Evolutionary conservation across 64 coral and sea anemone genomes (phyloP).

Genomic region (Pocillopora verrucosa): DNA sequence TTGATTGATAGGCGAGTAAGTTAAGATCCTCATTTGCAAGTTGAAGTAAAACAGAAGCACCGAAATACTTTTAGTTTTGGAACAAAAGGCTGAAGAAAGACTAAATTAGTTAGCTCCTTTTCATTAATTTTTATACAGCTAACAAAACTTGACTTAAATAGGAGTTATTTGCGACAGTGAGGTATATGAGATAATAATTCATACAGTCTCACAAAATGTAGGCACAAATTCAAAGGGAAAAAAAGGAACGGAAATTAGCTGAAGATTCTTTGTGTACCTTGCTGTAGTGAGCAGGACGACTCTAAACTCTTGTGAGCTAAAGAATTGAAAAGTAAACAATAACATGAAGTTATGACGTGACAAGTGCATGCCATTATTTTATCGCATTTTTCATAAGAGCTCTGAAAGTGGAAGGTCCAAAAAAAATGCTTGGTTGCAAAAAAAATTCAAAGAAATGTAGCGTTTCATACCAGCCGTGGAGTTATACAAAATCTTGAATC

Average conservation of each 20-base stretch:
- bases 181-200: no score
- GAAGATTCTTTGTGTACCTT: neutral
- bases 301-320: neutral
- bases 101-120: no score
- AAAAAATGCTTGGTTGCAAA: neutral
- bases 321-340: neutral
- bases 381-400: no score
- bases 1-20: neutral
- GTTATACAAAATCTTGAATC: slow-evolving; percentile 1
- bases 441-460: neutral
- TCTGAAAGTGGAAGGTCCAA: neutral
- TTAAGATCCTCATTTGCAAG: neutral
- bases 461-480: neutral
- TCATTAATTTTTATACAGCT: no score
- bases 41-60: no score
- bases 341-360: neutral
- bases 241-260: no score
- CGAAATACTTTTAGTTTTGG: no score
- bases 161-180: no score
- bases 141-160: no score
- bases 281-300: neutral
- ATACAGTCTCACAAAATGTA: no score
- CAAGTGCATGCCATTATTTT: neutral
- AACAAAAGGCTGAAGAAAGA: no score
- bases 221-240: no score